Conservation (phyloP, 2,113 vertebrate species). For the Plectropomus leopardus region DNA sequence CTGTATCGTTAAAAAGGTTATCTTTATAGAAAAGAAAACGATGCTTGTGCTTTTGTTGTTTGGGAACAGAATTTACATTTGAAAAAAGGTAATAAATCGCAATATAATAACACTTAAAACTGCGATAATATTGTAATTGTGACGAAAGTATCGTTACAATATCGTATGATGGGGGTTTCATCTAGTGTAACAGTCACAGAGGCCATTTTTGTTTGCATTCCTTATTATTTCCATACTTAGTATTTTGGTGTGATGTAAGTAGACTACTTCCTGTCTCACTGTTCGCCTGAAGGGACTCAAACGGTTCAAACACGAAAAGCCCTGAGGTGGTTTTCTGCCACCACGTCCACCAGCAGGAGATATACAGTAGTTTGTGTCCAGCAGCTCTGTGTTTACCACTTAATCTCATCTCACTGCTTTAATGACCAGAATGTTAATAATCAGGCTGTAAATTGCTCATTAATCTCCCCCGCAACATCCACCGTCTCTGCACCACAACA, state of each 20-base stretch:
- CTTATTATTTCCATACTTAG: not conserved
- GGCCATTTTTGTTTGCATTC: not conserved
- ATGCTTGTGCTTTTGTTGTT: no score
- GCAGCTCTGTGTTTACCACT: conserved; percentile 39
- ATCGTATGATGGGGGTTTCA: no score
- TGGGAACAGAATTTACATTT: no score
- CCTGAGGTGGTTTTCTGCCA: conserved; percentile 25
- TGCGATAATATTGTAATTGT: no score
- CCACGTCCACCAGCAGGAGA: not conserved
- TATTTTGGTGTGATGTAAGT: not conserved
- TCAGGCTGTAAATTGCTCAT: conserved; percentile 62
- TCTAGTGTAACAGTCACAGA: not conserved
- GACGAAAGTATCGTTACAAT: no score
- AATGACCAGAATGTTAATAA: conserved; percentile 71
- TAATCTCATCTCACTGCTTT: conserved; percentile 63
- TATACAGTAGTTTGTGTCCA: conserved; percentile 19
- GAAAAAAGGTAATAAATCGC: no score
- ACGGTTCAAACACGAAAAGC: conserved; percentile 20
- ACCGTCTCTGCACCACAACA: conserved; percentile 20
- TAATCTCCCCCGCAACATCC: conserved; percentile 59
- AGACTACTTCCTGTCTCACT: not conserved
- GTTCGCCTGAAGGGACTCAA: conserved; percentile 2
- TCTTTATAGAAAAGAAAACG: no score
- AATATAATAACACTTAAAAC: no score
- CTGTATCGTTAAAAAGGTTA: no score